These are phyloP conservation scores for Bilobella aurantiaca DNA, from an alignment of 1,140 invertebrate genomes.

Conservation along the genomic window DNA sequence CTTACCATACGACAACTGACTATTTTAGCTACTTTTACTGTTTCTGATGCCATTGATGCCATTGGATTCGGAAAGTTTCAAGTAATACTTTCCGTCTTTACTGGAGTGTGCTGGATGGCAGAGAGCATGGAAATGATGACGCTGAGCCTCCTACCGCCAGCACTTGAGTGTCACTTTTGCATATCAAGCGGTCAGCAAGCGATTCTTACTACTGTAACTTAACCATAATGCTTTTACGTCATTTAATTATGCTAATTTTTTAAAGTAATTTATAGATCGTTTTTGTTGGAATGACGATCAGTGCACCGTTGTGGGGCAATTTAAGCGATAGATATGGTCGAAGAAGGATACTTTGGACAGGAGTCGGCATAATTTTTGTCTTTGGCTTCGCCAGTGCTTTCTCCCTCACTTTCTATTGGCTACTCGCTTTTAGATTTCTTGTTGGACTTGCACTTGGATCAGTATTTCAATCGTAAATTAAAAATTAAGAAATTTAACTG, in stretches of 20 bases:
- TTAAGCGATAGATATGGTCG: constrained; percentile 88
- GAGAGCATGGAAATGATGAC: constrained; percentile 99
- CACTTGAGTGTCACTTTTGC: constrained; percentile 86
- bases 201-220: constrained; percentile 62
- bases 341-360: constrained; percentile 77
- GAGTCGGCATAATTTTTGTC: constrained; percentile 76
- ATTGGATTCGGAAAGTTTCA: constrained; percentile 94
- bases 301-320: constrained; percentile 90
- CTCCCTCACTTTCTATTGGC: constrained; percentile 81
- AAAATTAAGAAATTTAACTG: too few relatives aligned
- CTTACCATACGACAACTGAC: too few relatives aligned
- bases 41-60: constrained; percentile 88
- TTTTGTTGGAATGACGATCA: constrained; percentile 93
- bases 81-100: constrained; percentile 75
- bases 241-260: too few relatives aligned
- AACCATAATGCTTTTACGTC: too few relatives aligned
- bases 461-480: constrained; percentile 93
- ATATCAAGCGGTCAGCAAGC: constrained; percentile 69
- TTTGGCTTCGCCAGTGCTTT: constrained; percentile 83
- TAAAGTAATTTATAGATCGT: constrained; percentile 68
- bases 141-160: constrained; percentile 80
- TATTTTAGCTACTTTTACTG: constrained; percentile 79
- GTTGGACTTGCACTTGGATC: constrained; percentile 94
- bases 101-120: constrained; percentile 88
- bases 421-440: constrained; percentile 74